Evolutionary conservation across 2,797 vertebrate genomes (phyloP).

Genomic region (Pristis pectinata): DNA sequence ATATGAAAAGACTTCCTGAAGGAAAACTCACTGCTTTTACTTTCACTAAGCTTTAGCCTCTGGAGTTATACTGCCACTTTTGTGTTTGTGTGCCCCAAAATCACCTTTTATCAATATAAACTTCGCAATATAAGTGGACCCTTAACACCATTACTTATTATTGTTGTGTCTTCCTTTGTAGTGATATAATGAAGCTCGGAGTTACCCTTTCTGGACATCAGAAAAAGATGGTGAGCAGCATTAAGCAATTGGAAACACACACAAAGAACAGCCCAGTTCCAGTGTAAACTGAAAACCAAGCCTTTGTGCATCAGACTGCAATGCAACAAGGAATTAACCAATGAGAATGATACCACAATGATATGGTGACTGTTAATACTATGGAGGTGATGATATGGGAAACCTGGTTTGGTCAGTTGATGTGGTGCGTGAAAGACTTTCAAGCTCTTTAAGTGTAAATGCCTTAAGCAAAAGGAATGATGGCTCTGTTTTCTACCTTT

Average conservation of each 20-base stretch:
- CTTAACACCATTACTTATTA: not conserved
- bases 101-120: not conserved
- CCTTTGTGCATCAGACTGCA: not conserved
- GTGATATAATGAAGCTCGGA: slow-evolving; percentile 90
- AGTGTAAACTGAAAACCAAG: slow-evolving; percentile 61
- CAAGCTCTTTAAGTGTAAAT: slow-evolving; percentile 55
- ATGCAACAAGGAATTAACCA: not conserved
- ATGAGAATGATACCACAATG: not conserved
- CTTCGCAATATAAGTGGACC: not conserved
- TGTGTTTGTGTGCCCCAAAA: not conserved
- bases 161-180: slow-evolving; percentile 46
- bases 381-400: not conserved
- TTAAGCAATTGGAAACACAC: slow-evolving; percentile 89
- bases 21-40: not conserved
- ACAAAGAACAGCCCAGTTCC: slow-evolving; percentile 88
- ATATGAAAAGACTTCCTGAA: not conserved
- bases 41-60: not conserved
- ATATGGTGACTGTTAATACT: not conserved
- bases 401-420: slow-evolving; percentile 13
- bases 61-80: not conserved
- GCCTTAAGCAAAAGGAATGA: slow-evolving; percentile 64
- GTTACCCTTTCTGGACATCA: slow-evolving; percentile 88
- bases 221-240: slow-evolving; percentile 93
- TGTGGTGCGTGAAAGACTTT: slow-evolving; percentile 35
- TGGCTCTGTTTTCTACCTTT: slow-evolving; percentile 53